Base-by-base conservation (phyloP, 2,797 vertebrate species). In the Myoxocephalus aenaeus region DNA sequence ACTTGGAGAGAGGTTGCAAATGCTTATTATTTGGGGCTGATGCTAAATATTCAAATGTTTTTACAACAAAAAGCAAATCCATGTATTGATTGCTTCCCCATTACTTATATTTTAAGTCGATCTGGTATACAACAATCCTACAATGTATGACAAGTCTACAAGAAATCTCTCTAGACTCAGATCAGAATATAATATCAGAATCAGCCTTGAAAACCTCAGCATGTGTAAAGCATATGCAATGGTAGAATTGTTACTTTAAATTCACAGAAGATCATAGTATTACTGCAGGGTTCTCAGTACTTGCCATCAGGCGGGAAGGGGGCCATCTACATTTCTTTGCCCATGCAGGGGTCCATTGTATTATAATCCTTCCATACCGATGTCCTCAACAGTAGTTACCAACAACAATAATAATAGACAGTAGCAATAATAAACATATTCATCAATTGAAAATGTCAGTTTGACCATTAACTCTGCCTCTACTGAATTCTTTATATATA, bases 51-150 rank as follows among this genome's bases (percentile, higher is more conserved):
- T 38, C n/a, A 14, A 18, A 25, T 12, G 40, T 53, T 53, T 56
- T 40, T 54, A 65, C 15, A 36, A 78, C 6, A 59, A 40, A 75
- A 79, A 62, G 1, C 20, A 22, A 48, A 74, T 44, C 2, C 0
- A 29, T 12, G 20, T 3, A n/a, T 50, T n/a, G 7, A 50, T 50
- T 10, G n/a, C 8, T 20, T 9, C 20, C 48, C 9, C 20, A 27
- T 27, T 27, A 27, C 25, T 27, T 27, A 27, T 27, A 27, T 8
- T 48, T 44, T 44, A 42, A 17, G 15, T 44, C 13, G 25, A 27
- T 56, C 22, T 22, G n/a, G 25, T 15, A 54, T 42, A 34, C 11
- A 53, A 40, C 18, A 14, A 5, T 15, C 25, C 25, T 56, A 50
- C 48, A 18, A 44, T 48, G 8, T 48, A 20, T 8, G 2, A 50